Conservation (phyloP, 2,888 invertebrate genomes). For the Pseudeuparius sepicola region DNA sequence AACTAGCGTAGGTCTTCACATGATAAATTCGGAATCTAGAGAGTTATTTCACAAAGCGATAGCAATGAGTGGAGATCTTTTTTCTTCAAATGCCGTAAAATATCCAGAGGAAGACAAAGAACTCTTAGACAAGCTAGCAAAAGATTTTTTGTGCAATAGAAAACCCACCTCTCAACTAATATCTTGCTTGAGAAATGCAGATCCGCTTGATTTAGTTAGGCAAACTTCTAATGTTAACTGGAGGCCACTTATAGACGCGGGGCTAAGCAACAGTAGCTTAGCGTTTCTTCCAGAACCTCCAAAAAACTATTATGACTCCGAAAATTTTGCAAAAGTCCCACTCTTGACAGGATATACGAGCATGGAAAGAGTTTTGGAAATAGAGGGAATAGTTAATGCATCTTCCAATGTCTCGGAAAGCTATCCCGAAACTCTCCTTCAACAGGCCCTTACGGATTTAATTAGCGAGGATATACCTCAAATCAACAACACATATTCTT, state of each 20-base stretch:
- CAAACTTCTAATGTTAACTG: constrained; percentile 46
- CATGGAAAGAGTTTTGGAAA: constrained; percentile 66
- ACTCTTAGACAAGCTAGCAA: constrained; percentile 54
- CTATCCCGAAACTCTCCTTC: constrained; percentile 43
- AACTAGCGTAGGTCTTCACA: constrained; percentile 66
- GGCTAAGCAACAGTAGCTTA: constrained; percentile 54
- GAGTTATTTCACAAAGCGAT: constrained; percentile 66
- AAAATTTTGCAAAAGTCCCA: constrained; percentile 57
- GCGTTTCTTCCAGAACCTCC: constrained; percentile 61
- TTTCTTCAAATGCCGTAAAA: constrained; percentile 47
- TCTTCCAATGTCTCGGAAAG: constrained; percentile 47
- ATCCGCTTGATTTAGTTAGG: constrained; percentile 50
- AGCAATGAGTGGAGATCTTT: constrained; percentile 64
- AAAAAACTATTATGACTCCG: constrained; percentile 49
- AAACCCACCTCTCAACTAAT: constrained; percentile 57
- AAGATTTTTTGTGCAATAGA: constrained; percentile 57
- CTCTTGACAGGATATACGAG: constrained; percentile 62
- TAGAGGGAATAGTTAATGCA: constrained; percentile 46
- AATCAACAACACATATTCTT: constrained; percentile 42
- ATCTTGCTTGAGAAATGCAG: constrained; percentile 56
- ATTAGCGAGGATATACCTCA: constrained; percentile 51
- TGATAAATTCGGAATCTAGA: constrained; percentile 52
- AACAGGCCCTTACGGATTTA: constrained; percentile 50
- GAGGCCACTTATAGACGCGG: constrained; percentile 70
- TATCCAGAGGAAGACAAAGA: constrained; percentile 51